Evolutionary conservation across 1,140 invertebrate genomes (phyloP), one percentile per base, ranked within the genome.

Genomic region (Drosophila pectinifera): DNA sequence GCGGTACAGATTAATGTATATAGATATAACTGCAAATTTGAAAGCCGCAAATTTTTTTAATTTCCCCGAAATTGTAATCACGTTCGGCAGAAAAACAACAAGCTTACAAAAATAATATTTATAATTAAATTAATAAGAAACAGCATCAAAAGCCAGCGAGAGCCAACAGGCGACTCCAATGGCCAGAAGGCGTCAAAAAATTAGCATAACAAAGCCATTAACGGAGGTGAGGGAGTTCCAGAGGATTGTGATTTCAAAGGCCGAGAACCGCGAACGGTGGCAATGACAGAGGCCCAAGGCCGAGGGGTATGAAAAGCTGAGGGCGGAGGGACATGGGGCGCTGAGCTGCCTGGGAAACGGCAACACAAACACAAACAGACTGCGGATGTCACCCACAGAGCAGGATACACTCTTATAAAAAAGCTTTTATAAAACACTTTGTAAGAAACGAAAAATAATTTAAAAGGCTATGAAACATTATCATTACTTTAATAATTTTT

Each of bases 131-230:
- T 67, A 70, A 75, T 42, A 80, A 65, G 64, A 69, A 73, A 28
- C 76, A 61, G 62, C 65, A 77, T 63, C 76, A 75, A 46, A 64
- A 46, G 41, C 18, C 58, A 72, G 38, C 14, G 53, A 31, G 34
- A 31, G 28, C 16, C 42, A 41, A 69, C 54, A 48, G 68, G 75
- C 83, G 46, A 57, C 78, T 78, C 68, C 59, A 28, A 82, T 79
- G 83, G 74, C 82, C 78, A 82, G 79, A 75, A 88, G 82, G 78
- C 82, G 84, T 76, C 79, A 72, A 54, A 63, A 86, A 88, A 88
- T 88, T 89, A 88, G 84, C 83, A 88, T 88, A 80, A 88, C 83
- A 88, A 83, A 88, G 83, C 76, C 79, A 88, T 88, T 88, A 88
- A 69, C 48, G 14, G 46, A 68, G 69, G 57, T 59, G 22, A 41